phyloP scores from a whole-genome alignment of 1,140 invertebrate genomes.

The Lerema accius region DNA sequence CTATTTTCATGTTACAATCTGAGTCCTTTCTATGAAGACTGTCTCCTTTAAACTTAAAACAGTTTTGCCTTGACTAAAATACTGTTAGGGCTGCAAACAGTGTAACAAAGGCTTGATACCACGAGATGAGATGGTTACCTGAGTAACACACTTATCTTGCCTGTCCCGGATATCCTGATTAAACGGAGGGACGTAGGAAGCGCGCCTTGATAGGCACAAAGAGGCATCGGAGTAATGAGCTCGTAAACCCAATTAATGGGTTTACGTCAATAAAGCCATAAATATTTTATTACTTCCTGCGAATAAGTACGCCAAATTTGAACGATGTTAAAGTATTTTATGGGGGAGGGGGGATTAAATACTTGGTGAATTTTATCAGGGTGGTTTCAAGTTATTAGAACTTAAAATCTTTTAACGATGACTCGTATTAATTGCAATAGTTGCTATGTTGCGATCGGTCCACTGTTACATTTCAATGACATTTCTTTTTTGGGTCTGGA shows the following conservation, averaged over 20 bases:
- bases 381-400: no score
- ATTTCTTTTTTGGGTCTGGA: no score
- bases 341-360: not conserved
- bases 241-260: slow-evolving; percentile 7
- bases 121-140: not conserved
- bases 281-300: not conserved
- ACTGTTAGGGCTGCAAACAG: no score
- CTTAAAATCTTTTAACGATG: no score
- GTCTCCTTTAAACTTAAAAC: no score
- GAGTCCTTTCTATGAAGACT: no score
- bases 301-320: not conserved
- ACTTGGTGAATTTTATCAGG: no score
- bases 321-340: not conserved
- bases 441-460: no score
- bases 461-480: no score
- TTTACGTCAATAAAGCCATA: not conserved
- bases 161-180: slow-evolving; percentile 25
- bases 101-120: not conserved
- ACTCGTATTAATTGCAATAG: no score
- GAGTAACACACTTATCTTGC: slow-evolving; percentile 17
- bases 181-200: slow-evolving; percentile 2
- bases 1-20: no score
- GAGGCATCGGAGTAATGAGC: not conserved
- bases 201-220: not conserved
- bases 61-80: no score